phyloP scores from a whole-genome alignment of 2,888 invertebrate species.

The Neoaliturus tenellus region DNA sequence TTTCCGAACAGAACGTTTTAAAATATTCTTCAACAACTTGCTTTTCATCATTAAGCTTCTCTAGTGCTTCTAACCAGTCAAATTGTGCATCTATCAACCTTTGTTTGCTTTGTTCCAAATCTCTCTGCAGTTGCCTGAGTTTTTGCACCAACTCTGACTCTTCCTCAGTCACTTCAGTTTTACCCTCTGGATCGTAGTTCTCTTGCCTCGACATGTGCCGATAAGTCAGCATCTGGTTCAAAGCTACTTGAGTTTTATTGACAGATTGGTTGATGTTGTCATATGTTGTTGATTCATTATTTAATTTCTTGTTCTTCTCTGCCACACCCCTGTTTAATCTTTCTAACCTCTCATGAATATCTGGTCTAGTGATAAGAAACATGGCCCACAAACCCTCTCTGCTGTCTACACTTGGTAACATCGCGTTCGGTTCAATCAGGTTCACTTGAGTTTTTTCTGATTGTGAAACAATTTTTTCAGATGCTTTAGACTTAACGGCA shows the following conservation, averaged over 20 bases:
- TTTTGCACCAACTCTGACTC: background rate
- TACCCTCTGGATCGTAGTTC: background rate
- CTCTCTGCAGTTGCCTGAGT: slow-evolving; percentile 6
- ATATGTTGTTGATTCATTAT: background rate
- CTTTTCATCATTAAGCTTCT: background rate
- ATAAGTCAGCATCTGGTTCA: background rate
- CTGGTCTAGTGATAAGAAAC: background rate
- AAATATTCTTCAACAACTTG: slow-evolving; percentile 2
- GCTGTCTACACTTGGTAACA: background rate
- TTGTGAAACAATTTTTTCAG: background rate
- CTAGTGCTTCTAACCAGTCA: slow-evolving; percentile 29
- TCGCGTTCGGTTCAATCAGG: slow-evolving; percentile 2
- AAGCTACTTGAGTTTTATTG: background rate
- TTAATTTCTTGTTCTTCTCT: slow-evolving; percentile 8
- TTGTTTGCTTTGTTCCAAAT: background rate
- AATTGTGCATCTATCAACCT: background rate
- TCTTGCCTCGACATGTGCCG: background rate
- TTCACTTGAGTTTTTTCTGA: slow-evolving; percentile 27
- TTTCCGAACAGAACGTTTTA: background rate
- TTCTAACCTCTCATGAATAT: background rate
- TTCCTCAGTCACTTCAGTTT: background rate
- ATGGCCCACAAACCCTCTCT: slow-evolving; percentile 20
- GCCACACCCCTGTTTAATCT: background rate
- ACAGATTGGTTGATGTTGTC: background rate
- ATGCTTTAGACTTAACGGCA: background rate